Evolutionary conservation across 2,113 vertebrate genomes (phyloP), one percentile per base, ranked within the genome.

Genomic region (Alexandromys fortis): DNA sequence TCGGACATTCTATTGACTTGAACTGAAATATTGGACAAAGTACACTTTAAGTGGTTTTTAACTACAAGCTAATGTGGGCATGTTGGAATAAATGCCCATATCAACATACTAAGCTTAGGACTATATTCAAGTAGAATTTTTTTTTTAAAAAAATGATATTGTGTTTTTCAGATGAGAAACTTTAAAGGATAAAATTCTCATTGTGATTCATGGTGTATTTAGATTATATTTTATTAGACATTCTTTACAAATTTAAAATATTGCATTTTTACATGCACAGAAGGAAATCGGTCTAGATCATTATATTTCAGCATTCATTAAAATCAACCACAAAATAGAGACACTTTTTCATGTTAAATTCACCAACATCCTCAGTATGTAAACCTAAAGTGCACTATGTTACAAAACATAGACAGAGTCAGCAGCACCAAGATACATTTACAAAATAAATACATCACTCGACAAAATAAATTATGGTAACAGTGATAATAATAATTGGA

Each of bases 371-470:
- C 89, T 98, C 94, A 94, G 99, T 99, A 99, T 99, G 99, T 99
- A 99, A 99, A 99, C 99, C 99, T 99, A 99, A 99, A 99, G 99
- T 99, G 99, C 99, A 99, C 99, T 99, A 99, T 99, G 98, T 99
- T 99, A 99, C 99, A 99, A 98, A 98, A 87, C 98, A 98, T 99
- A 99, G 98, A 98, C 99, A 99, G 98, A 99, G 98, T 99, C 99
- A 99, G 99, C 99, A 99, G 99, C 99, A 99, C 99, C 98, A 98
- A 98, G 98, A 99, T 99, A 99, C 95, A 99, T 99, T 99, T 99
- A 99, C 98, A 99, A 99, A 99, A 99, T 99, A 99, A 99, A 99
- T 99, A 99, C 97, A 99, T 98, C 97, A 97, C 98, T 99, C 98
- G 98, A 99, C 98, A 98, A 99, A 99, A 99, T 99, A 99, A 99